Evolutionary conservation across 2,797 vertebrate species (phyloP).

Genomic region (Aphelocoma californica): DNA sequence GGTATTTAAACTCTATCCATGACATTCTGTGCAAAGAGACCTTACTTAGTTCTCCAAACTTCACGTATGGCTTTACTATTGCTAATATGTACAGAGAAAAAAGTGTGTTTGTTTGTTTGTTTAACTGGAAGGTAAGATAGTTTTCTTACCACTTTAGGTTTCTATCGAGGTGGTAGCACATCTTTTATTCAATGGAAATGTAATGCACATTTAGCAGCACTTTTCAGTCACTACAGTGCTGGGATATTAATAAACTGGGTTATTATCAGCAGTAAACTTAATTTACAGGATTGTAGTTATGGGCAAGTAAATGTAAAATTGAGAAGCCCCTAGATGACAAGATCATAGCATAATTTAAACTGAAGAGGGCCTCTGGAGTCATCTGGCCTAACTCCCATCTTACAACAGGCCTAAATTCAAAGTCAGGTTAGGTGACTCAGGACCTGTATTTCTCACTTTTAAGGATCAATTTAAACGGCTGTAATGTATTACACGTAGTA

Average conservation of each 20-base stretch:
- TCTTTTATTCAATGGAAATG: background rate
- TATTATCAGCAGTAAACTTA: background rate
- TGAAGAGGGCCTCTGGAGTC: background rate
- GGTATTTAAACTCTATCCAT: background rate
- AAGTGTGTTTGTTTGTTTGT: background rate
- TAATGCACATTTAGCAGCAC: background rate
- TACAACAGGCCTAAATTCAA: background rate
- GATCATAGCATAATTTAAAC: background rate
- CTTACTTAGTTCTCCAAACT: background rate
- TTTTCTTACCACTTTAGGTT: background rate
- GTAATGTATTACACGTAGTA: rapidly evolving
- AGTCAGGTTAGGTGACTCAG: background rate
- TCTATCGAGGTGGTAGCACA: background rate
- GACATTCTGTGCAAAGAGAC: background rate
- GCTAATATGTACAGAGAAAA: background rate
- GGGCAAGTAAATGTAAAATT: background rate
- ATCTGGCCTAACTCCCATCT: background rate
- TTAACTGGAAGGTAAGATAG: background rate
- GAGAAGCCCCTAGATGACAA: background rate
- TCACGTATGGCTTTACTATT: background rate
- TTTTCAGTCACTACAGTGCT: background rate
- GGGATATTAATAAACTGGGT: background rate
- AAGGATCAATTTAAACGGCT: background rate
- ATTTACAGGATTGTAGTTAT: background rate
- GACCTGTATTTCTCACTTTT: background rate